Evolutionary conservation across 2,888 invertebrate genomes (phyloP).

Genomic region (Peribatodes rhomboidaria): DNA sequence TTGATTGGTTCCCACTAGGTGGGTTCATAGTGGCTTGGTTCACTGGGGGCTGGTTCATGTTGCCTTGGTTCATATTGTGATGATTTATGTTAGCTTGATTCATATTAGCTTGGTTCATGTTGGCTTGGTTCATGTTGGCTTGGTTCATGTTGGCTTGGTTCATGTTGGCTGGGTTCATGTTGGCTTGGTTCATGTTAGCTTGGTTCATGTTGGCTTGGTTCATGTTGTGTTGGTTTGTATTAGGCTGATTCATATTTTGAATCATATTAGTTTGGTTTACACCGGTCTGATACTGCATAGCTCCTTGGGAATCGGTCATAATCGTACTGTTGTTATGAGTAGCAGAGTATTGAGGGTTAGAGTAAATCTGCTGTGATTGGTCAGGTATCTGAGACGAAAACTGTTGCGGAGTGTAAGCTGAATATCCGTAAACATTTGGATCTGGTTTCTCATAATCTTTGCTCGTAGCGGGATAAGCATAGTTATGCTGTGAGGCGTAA

Average conservation of each 20-base stretch:
- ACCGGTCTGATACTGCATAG: constrained; percentile 47
- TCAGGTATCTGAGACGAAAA: constrained; percentile 64
- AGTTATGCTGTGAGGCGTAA: constrained; percentile 61
- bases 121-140: constrained; percentile 33
- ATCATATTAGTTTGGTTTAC: constrained; percentile 15
- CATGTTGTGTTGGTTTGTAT: constrained; percentile 41
- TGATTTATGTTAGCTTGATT: constrained; percentile 18
- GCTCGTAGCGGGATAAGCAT: constrained; percentile 61
- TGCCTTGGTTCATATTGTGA: constrained; percentile 12
- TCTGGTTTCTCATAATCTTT: constrained; percentile 70
- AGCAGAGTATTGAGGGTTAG: constrained; percentile 73
- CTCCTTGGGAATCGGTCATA: constrained; percentile 69
- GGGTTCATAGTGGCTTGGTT: constrained; percentile 29
- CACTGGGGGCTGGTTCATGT: constrained; percentile 43
- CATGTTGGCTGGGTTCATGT: constrained; percentile 20
- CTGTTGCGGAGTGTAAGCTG: constrained; percentile 74
- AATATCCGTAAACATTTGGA: constrained; percentile 63
- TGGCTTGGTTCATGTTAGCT: constrained; percentile 47
- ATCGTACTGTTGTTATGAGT: constrained; percentile 65
- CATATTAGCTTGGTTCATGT: constrained; percentile 39
- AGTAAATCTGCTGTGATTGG: constrained; percentile 63
- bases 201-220: constrained; percentile 37
- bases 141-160: constrained; percentile 20
- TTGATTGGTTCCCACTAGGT: constrained; percentile 10
- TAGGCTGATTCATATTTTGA: constrained; percentile 44